Base-by-base conservation (phyloP, 2,888 invertebrate species). In the Epirrhoe tristata region DNA sequence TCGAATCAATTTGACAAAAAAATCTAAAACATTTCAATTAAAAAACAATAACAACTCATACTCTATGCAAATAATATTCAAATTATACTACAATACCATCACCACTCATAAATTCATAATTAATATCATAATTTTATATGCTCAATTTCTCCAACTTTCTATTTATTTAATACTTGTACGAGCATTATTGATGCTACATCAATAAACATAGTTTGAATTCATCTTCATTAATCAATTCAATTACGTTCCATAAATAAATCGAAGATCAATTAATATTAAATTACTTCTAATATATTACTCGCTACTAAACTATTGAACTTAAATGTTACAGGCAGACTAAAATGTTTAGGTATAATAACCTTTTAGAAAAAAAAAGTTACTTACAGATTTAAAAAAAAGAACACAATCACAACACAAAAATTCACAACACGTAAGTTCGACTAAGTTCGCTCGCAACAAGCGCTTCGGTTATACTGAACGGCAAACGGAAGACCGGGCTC, bases 371-470 rank as follows among this genome's bases (percentile, higher is more conserved):
- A 58, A 48, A 60, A 16, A 71, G 69, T 24, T 71, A 87, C 88
- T 86, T 79, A 85, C 83, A 63, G 64, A 77, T 67, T 55, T 66
- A 75, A 78, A 78, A 75, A 74, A 74, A 76, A 82, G 76, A 76
- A 79, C 88, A 88, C 88, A 81, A 82, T 77, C 89, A 91, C 89
- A 75, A 81, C 85, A 89, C 86, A 84, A 81, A 80, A 82, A 85
- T 86, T 87, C 91, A 90, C 91, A 83, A 52, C 77, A 79, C 77
- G 81, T 78, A 79, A 74, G 74, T 80, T 84, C 80, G 84, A 83
- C 87, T 84, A 86, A 91, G 91, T 91, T 92, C 90, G 90, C 86
- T 85, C 92, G 83, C 90, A 82, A 82, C 90, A 86, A 89, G 86
- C 85, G 92, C 86, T 87, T 88, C 86, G 79, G 82, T 85, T 81